Percentiles rank a stretch among this genome's conserved stretches.
These are phyloP conservation scores for Exaiptasia diaphana DNA, from an alignment of 64 coral and sea anemone genomes.

Conservation along the genomic window DNA sequence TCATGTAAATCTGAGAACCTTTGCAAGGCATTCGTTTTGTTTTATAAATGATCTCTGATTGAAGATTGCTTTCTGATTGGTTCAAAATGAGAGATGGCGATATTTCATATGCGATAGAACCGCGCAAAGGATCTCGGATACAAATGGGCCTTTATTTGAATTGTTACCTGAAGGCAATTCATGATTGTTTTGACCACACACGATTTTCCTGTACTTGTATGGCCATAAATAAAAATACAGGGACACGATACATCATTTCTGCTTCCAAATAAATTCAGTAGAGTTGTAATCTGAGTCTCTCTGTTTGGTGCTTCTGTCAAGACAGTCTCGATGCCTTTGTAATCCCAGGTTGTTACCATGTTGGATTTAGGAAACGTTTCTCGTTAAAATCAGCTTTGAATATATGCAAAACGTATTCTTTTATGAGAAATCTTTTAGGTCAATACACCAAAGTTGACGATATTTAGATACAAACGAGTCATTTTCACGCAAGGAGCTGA, in stretches of 20 bases:
- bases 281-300: conserved; percentile 36
- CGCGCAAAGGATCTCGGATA: too few relatives aligned
- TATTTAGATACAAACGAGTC: not conserved
- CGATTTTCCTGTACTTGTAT: conserved; percentile 85
- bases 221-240: conserved; percentile 71
- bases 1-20: too few relatives aligned
- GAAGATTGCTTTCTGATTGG: too few relatives aligned
- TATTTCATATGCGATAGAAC: too few relatives aligned
- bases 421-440: not conserved
- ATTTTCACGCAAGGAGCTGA: not conserved
- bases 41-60: too few relatives aligned
- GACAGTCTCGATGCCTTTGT: conserved; percentile 41
- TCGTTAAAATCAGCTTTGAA: not conserved
- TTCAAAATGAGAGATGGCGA: too few relatives aligned
- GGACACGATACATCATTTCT: conserved; percentile 28
- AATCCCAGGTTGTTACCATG: conserved; percentile 16
- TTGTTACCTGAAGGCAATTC: conserved; percentile 55
- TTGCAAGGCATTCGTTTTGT: too few relatives aligned
- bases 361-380: not conserved
- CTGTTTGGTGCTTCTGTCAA: conserved; percentile 46
- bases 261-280: conserved; percentile 65
- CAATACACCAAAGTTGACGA: not conserved
- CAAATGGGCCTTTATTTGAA: too few relatives aligned
- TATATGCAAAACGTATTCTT: not conserved
- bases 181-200: conserved; percentile 72